Evolutionary conservation across 2,797 vertebrate species (phyloP), one percentile per base, ranked within the genome.

Genomic region (Tarsius wallacei): DNA sequence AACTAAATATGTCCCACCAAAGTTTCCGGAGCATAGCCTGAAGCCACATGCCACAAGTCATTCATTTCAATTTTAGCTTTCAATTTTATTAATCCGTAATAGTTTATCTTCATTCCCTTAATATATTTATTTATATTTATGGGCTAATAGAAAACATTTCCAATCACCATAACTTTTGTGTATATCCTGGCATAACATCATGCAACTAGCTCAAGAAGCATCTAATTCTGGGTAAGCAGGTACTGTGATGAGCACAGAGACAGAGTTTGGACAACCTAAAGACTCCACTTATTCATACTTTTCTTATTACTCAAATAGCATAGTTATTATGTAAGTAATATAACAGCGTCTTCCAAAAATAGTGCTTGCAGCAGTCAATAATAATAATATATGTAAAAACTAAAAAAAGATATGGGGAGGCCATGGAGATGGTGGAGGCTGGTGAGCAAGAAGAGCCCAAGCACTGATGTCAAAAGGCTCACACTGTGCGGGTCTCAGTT

Each of bases 321-420:
- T 3, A 31, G 22, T 47, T 36, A 59, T 10, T 42, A 49, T 9
- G 11, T 16, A 36, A 73, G 64, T 31, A 28, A 47, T 2, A 47
- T 16, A 51, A 76, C 16, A 4, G 0, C 36, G 19, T 13, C 57
- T 87, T 76, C n/a, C 4, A 57, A 81, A 93, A 42, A 42, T 1
- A 91, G 76, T 0, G 2, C 59, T 7, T 21, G 31, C 1, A 42
- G 28, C 22, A 33, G 22, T 7, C 5, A n/a, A 76, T 0, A 19
- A 28, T 2, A 15, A 8, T 16, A 33, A 10, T 0, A 26, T 14
- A 28, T 0, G 0, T 31, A 12, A 71, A 57, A 53, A 6, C 51
- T 1, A 24, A 42, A 42, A 49, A 82, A 82, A 33, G 47, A 57
- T 5, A 3, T 17, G 13, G 7, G 36, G n/a, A 31, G 14, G n/a